phyloP scores from a whole-genome alignment of 2,888 invertebrate genomes.

The Gortyna flavago region DNA sequence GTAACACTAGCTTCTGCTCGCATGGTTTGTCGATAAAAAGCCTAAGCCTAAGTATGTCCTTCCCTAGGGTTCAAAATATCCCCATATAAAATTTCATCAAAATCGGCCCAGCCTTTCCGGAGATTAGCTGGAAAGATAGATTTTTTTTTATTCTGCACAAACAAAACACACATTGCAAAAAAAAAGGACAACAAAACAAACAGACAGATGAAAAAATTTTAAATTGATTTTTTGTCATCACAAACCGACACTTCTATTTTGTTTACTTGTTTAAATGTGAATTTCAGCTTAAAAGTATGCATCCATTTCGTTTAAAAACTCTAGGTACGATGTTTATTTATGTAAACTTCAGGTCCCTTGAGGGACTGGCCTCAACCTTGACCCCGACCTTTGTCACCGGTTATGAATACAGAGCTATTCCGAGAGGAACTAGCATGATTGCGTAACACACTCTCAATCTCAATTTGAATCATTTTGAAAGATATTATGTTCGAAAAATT shows the following conservation, averaged over 20 bases:
- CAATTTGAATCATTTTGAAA: too few relatives aligned
- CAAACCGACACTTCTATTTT: too few relatives aligned
- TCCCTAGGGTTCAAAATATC: neutral
- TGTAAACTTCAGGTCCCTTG: slow-evolving; percentile 11
- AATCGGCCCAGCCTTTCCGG: neutral
- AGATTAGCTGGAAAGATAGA: too few relatives aligned
- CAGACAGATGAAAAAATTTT: too few relatives aligned
- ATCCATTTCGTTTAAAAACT: neutral
- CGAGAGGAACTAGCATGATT: neutral
- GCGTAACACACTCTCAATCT: too few relatives aligned
- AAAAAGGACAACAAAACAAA: too few relatives aligned
- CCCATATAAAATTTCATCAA: neutral
- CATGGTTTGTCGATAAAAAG: too few relatives aligned
- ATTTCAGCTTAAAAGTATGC: neutral
- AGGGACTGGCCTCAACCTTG: slow-evolving; percentile 35
- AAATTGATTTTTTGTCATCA: too few relatives aligned
- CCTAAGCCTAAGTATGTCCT: neutral
- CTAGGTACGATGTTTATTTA: slow-evolving; percentile 1
- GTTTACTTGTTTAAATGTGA: too few relatives aligned
- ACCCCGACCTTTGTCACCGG: slow-evolving; percentile 34
- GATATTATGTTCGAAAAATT: too few relatives aligned
- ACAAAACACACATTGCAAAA: too few relatives aligned
- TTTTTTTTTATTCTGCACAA: too few relatives aligned
- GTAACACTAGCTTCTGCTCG: neutral
- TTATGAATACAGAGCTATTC: slow-evolving; percentile 42